Evolutionary conservation across 2,113 vertebrate species (phyloP).

Genomic region (Rhinogobius similis): DNA sequence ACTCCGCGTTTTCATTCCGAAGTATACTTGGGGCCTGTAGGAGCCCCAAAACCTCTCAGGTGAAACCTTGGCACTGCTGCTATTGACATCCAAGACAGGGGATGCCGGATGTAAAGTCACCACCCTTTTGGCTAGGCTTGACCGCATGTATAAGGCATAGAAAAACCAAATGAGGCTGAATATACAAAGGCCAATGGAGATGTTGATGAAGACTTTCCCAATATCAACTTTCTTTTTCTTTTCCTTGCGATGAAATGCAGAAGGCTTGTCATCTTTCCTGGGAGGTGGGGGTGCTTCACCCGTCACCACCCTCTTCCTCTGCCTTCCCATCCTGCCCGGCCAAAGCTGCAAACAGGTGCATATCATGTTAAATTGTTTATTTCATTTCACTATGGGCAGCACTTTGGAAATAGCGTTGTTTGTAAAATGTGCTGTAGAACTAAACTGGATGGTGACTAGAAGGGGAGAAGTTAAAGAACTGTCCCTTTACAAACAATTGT

Average conservation of each 20-base stretch:
- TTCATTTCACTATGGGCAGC: too few species aligned
- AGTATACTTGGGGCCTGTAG: slow-evolving; percentile 92
- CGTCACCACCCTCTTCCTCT: slow-evolving; percentile 75
- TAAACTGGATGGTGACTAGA: too few species aligned
- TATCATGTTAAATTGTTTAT: neutral
- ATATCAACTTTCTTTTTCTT: slow-evolving; percentile 81
- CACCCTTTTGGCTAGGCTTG: slow-evolving; percentile 77
- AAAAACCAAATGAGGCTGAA: slow-evolving; percentile 81
- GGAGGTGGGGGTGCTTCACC: slow-evolving; percentile 64
- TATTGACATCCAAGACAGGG: slow-evolving; percentile 74
- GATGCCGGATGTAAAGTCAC: slow-evolving; percentile 82
- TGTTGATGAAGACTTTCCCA: slow-evolving; percentile 82
- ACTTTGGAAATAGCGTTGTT: too few species aligned
- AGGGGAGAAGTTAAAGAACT: too few species aligned
- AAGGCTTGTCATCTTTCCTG: slow-evolving; percentile 76
- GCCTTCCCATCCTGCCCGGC: slow-evolving; percentile 76
- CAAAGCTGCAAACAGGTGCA: slow-evolving; percentile 36
- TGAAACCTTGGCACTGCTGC: slow-evolving; percentile 77
- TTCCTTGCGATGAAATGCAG: slow-evolving; percentile 71
- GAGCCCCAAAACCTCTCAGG: slow-evolving; percentile 90
- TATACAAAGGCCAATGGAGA: slow-evolving; percentile 80
- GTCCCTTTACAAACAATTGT: too few species aligned
- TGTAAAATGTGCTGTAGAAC: too few species aligned
- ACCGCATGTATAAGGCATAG: slow-evolving; percentile 78
- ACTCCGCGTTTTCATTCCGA: slow-evolving; percentile 96